Conservation (phyloP, 2,888 invertebrate genomes). For the Drosophila lacicola region DNA sequence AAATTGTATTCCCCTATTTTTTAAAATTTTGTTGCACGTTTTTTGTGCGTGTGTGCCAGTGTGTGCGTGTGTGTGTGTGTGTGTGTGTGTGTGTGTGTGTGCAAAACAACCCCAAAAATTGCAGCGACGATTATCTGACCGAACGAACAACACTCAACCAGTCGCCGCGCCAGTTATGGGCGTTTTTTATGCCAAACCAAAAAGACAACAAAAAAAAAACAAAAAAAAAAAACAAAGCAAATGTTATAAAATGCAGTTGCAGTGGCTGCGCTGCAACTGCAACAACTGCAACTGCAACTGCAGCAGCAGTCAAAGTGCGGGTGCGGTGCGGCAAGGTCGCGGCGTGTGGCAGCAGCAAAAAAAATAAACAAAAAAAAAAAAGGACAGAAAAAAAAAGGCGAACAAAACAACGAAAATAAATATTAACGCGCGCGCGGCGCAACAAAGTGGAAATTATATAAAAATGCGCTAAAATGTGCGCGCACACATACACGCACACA, state of each 20-base stretch:
- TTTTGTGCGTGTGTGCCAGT: slow-evolving; percentile 63
- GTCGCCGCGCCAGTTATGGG: slow-evolving; percentile 69
- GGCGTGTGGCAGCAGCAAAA: slow-evolving; percentile 48
- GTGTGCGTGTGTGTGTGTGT: slow-evolving; percentile 18
- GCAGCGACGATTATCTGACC: slow-evolving; percentile 45
- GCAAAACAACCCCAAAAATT: slow-evolving; percentile 2
- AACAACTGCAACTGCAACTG: slow-evolving; percentile 24
- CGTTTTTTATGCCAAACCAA: slow-evolving; percentile 63
- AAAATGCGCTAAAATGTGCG: slow-evolving; percentile 79
- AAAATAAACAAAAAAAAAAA: slow-evolving; percentile 14
- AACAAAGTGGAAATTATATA: slow-evolving; percentile 79
- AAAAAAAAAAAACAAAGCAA: slow-evolving; percentile 24
- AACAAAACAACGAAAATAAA: slow-evolving; percentile 76
- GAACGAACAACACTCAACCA: slow-evolving; percentile 34
- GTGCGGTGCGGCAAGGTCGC: slow-evolving; percentile 74
- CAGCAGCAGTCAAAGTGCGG: slow-evolving; percentile 55
- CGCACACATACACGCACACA: slow-evolving; percentile 35
- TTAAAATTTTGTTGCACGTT: slow-evolving; percentile 52
- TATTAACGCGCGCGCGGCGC: slow-evolving; percentile 49
- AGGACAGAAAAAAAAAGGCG: slow-evolving; percentile 35
- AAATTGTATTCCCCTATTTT: slow-evolving; percentile 82
- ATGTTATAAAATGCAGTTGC: slow-evolving; percentile 40
- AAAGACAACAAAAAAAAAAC: slow-evolving; percentile 21
- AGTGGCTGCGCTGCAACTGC: slow-evolving; percentile 17
- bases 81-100: slow-evolving; percentile 31